These are phyloP conservation scores for Chinchilla lanigera DNA, from an alignment of 2,113 vertebrate species.

Conservation along the genomic window DNA sequence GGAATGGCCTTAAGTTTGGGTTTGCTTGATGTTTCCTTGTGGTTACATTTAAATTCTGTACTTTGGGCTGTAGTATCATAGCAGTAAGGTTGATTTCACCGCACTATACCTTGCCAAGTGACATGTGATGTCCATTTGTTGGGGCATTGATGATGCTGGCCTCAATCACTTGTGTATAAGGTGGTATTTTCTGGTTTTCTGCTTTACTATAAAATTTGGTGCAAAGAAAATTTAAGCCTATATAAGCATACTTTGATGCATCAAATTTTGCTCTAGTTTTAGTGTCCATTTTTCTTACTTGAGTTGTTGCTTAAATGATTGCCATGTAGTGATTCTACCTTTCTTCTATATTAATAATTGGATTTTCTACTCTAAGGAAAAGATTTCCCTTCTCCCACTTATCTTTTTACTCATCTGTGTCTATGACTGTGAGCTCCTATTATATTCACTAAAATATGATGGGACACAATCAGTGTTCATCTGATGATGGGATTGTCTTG, in stretches of 20 bases:
- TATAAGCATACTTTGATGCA: background rate
- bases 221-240: background rate
- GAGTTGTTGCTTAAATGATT: slow-evolving; percentile 34
- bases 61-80: background rate
- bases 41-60: background rate
- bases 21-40: background rate
- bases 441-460: background rate
- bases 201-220: background rate
- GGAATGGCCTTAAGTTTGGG: background rate
- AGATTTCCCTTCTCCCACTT: background rate
- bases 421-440: background rate
- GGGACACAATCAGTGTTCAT: background rate
- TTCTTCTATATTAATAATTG: background rate
- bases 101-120: too few species aligned
- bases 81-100: background rate
- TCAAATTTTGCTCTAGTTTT: background rate
- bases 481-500: background rate
- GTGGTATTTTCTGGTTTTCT: background rate
- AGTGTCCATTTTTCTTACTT: background rate
- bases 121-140: background rate
- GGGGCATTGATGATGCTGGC: background rate
- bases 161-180: background rate
- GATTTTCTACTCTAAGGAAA: background rate
- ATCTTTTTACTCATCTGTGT: background rate
- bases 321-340: background rate